Base-by-base conservation (phyloP, 2,797 vertebrate species). In the Sarcophilus harrisii region DNA sequence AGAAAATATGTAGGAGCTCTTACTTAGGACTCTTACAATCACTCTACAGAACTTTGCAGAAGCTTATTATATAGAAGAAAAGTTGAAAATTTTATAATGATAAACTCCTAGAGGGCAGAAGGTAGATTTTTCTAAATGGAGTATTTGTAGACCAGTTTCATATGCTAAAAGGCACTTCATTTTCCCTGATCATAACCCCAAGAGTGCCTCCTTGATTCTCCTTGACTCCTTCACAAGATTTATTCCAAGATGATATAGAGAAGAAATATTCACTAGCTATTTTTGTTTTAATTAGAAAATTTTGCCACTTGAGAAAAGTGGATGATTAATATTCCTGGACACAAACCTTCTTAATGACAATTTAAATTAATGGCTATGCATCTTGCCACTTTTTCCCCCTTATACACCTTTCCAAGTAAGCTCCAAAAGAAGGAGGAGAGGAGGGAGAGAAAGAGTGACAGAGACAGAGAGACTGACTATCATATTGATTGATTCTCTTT, bases 1-100 rank as follows among this genome's bases (percentile, higher is more conserved):
- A 81, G 59, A 62, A 16, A 92, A 60, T 54, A 95, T n/a, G 94
- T 30, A 89, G 92, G 52, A 95, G 93, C 58, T 49, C 60, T 94
- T 96, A 57, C 59, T 52, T 81, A 12, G 73, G 95, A 91, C 87
- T 87, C 96, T 96, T 96, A 91, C 93, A 95, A 73, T 73, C 92
- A 38, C 92, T 93, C 60, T 91, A 14, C 93, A 93, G 57, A 58
- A 16, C 27, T 95, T 81, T 45, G 29, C 30, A n/a, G 81, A 29
- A 91, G 95, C 95, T 96, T 94, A 96, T 81, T 58, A 24, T 59
- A 45, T 87, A 13, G 94, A 90, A 30, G 58, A 90, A 93, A 96
- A 95, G 54, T 29, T 58, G 92, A 96, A 95, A 94, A 16, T 90
- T 94, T 45, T 14, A 38, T 73, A 32, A 73, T 38, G 66, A 14